Evolutionary conservation across 2,113 vertebrate genomes (phyloP), one percentile per base, ranked within the genome.

Genomic region (Guaruba guarouba): DNA sequence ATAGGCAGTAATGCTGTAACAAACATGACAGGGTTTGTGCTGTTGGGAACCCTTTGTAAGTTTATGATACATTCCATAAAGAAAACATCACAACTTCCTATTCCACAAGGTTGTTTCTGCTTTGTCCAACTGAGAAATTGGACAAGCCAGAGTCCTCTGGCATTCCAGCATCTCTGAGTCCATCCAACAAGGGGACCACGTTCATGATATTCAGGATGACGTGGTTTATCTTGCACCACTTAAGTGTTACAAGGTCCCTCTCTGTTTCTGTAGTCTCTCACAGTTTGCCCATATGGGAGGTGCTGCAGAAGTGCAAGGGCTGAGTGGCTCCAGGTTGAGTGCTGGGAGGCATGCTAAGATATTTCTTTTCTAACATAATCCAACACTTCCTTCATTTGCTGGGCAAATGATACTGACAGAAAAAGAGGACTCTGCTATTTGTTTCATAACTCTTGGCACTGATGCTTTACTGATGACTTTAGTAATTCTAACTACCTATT

Each of bases 181-280:
- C 35, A 29, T 49, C 57, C 94, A 68, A 4, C 15, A 52, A 27
- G 10, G 77, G n/a, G 33, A 10, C 7, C 33, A 9, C 0, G 0
- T 11, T 46, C 17, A 1, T 13, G 43, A 16, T 43, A 33, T 1
- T 67, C 35, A 31, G 62, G 17, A 2, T 31, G 54, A 46, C 0
- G 3, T 18, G 63, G 48, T 63, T 77, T n/a, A 63, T 39, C 59
- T 81, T 35, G 29, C 29, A 57, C 17, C 41, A 61, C 67, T 19
- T 0, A 62, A n/a, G 25, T 1, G 20, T 23, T 13, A 7, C 0
- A 0, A 76, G 15, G 19, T 69, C 41, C 80, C 41, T 87, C 64
- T 31, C 43, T 14, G 44, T 44, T 44, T 44, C 44, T 44, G 44
- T 44, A 44, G 17, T 44, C 44, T 31, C 43, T 14, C 63, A 7